phyloP scores from a whole-genome alignment of 2,797 vertebrate species.

The Furcifer pardalis region DNA sequence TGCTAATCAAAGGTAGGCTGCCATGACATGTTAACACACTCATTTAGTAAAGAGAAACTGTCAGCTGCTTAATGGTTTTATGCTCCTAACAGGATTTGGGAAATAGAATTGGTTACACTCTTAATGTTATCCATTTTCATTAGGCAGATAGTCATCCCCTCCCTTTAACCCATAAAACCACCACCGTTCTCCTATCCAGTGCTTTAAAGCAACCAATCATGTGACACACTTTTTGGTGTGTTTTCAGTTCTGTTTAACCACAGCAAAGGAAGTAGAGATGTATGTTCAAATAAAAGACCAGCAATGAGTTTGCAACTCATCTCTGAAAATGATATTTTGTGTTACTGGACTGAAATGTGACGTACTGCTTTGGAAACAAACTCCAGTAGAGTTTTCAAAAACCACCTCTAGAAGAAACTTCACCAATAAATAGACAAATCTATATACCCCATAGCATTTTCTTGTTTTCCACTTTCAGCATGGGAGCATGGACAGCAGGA shows the following conservation, averaged over 20 bases:
- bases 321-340: not conserved
- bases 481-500: not conserved
- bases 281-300: not conserved
- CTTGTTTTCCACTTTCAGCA: not conserved
- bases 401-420: not conserved
- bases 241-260: not conserved
- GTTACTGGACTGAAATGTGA: not conserved
- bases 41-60: constrained; percentile 19
- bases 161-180: not conserved
- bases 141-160: not conserved
- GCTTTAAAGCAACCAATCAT: not conserved
- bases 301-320: not conserved
- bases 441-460: not conserved
- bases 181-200: not conserved
- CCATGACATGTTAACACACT: constrained; percentile 24
- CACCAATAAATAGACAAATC: not conserved
- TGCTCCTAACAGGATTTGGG: constrained; percentile 1
- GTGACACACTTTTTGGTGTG: not conserved
- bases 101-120: constrained; percentile 26
- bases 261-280: not conserved
- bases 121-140: constrained; percentile 29
- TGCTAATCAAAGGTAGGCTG: constrained; percentile 7
- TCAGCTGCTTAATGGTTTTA: constrained; percentile 11
- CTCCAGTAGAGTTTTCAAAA: not conserved
- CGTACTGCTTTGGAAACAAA: not conserved